Percentiles rank a stretch among this genome's conserved stretches.
These are phyloP conservation scores for Leucosticte australis DNA, from an alignment of 2,113 vertebrate genomes.

Conservation along the genomic window DNA sequence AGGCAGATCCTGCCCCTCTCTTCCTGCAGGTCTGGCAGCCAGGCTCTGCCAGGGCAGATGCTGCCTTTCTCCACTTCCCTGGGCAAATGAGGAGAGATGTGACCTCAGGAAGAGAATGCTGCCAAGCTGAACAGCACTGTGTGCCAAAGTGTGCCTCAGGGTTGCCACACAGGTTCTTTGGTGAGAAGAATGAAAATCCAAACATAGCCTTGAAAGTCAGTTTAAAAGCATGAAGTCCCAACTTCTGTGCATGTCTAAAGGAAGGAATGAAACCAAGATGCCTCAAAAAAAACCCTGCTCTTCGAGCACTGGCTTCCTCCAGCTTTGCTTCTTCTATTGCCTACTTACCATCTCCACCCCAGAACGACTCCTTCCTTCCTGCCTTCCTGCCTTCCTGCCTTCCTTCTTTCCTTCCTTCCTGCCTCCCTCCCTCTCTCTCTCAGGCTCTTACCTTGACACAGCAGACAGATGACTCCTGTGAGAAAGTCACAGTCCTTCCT, in stretches of 20 bases:
- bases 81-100: background rate
- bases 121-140: background rate
- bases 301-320: background rate
- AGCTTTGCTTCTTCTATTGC: background rate
- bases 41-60: background rate
- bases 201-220: background rate
- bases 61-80: background rate
- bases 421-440: too few species aligned
- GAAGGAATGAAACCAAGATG: background rate
- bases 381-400: too few species aligned
- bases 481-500: background rate
- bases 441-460: rapidly evolving
- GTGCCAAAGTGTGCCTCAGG: background rate
- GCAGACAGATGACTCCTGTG: background rate
- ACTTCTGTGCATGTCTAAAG: rapidly evolving
- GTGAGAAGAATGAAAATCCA: background rate
- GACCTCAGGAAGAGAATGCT: background rate
- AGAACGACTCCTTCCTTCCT: background rate
- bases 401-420: background rate
- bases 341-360: background rate
- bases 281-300: background rate
- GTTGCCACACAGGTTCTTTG: background rate
- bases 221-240: background rate
- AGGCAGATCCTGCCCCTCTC: background rate
- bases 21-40: background rate